These are phyloP conservation scores for Heteromurus nitidus DNA, from an alignment of 2,888 invertebrate species.

Conservation along the genomic window DNA sequence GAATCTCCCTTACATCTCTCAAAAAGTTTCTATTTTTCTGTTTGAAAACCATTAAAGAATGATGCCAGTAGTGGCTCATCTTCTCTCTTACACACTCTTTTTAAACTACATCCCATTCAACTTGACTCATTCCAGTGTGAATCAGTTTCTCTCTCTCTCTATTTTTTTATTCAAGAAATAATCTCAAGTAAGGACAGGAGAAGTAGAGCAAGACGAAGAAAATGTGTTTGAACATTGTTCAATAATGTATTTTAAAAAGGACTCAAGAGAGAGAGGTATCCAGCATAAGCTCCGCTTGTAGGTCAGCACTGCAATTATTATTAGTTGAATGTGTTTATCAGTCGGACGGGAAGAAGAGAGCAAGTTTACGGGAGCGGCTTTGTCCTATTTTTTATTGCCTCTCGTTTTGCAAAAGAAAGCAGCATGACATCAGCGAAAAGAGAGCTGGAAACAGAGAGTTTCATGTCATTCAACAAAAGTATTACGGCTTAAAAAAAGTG, in stretches of 20 bases:
- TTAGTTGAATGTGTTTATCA: background rate
- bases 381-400: background rate
- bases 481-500: too few species aligned
- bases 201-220: background rate
- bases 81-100: background rate
- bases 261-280: background rate
- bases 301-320: background rate
- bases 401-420: background rate
- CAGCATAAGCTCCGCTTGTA: background rate
- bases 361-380: too few species aligned
- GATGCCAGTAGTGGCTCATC: background rate
- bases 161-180: too few species aligned
- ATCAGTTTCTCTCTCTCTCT: too few species aligned
- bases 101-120: background rate
- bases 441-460: too few species aligned
- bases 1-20: background rate
- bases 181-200: too few species aligned
- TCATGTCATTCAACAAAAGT: too few species aligned
- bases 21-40: background rate
- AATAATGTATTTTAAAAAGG: background rate
- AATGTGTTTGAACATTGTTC: background rate
- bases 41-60: background rate
- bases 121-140: background rate
- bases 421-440: background rate
- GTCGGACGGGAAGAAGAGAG: too few species aligned